A percentile compares a stretch with the other conserved stretches of the same genome.
Evolutionary conservation across 2,113 vertebrate species (phyloP).

Genomic region (Boulengeromyrus knoepffleri): DNA sequence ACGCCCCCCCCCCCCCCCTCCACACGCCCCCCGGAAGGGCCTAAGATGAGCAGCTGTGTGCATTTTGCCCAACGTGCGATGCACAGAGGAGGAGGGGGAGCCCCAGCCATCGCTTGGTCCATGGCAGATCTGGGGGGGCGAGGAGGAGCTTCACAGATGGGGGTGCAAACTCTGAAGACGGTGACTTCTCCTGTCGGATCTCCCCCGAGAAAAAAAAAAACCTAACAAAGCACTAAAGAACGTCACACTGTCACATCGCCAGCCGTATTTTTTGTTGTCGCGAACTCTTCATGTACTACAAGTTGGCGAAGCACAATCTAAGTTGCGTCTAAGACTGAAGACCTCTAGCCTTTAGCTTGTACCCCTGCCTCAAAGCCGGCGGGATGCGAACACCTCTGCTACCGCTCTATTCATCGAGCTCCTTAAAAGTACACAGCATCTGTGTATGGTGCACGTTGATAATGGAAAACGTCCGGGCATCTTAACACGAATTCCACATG

Average conservation of each 20-base stretch:
- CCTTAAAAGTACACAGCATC: not conserved
- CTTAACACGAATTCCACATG: not conserved
- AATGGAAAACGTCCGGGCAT: not conserved
- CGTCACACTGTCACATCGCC: not conserved
- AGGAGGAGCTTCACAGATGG: not conserved
- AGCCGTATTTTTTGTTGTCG: constrained; percentile 12
- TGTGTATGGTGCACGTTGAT: not conserved
- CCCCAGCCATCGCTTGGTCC: not conserved
- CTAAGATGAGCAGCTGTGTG: not conserved
- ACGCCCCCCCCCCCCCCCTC: not conserved
- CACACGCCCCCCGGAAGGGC: not conserved
- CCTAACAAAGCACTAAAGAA: not conserved
- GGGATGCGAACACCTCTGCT: not conserved
- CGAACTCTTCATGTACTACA: constrained; percentile 15
- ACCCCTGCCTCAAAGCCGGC: constrained; percentile 26
- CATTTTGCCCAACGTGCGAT: not conserved
- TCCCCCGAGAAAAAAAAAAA: not conserved
- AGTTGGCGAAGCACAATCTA: constrained; percentile 15
- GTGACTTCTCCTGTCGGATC: not conserved
- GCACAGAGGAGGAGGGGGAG: not conserved
- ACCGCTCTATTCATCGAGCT: too few species aligned
- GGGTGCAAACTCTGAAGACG: not conserved
- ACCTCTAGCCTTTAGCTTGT: constrained; percentile 23
- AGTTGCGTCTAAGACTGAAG: constrained; percentile 37
- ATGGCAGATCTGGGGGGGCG: not conserved